phyloP scores from a whole-genome alignment of 2,113 vertebrate species.

The Sapajus apella region DNA sequence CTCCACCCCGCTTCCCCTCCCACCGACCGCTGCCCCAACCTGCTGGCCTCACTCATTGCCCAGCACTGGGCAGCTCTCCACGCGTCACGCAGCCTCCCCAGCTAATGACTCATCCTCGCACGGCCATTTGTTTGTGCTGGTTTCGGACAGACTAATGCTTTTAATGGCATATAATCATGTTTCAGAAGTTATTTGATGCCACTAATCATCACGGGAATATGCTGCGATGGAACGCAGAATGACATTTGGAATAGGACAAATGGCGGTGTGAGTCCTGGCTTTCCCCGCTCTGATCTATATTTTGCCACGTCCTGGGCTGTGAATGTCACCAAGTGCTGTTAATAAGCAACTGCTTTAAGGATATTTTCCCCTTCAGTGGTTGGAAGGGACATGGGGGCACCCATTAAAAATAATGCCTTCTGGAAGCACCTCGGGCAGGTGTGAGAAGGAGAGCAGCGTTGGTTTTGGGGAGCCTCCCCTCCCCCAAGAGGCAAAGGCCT shows the following conservation, averaged over 20 bases:
- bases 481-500: rapidly evolving
- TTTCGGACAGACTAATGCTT: conserved; percentile 86
- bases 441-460: not conserved
- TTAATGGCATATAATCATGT: conserved; percentile 88
- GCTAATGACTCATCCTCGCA: conserved; percentile 80
- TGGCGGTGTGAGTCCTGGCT: conserved; percentile 62
- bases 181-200: conserved; percentile 87
- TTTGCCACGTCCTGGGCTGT: conserved; percentile 73
- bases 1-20: not conserved
- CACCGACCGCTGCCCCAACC: not conserved
- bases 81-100: conserved; percentile 52
- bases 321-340: conserved; percentile 76
- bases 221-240: conserved; percentile 78
- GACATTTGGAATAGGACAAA: conserved; percentile 83
- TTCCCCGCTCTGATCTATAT: conserved; percentile 74
- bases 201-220: conserved; percentile 84
- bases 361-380: not conserved
- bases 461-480: not conserved
- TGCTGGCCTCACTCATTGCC: conserved; percentile 25
- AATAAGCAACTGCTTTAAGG: conserved; percentile 77
- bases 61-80: conserved; percentile 9
- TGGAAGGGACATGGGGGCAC: conserved; percentile 6
- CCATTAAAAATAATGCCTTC: conserved; percentile 6
- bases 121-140: conserved; percentile 85
- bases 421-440: not conserved